These are phyloP conservation scores for Microctonus hyperodae DNA, from an alignment of 2,888 invertebrate species.

Conservation along the genomic window DNA sequence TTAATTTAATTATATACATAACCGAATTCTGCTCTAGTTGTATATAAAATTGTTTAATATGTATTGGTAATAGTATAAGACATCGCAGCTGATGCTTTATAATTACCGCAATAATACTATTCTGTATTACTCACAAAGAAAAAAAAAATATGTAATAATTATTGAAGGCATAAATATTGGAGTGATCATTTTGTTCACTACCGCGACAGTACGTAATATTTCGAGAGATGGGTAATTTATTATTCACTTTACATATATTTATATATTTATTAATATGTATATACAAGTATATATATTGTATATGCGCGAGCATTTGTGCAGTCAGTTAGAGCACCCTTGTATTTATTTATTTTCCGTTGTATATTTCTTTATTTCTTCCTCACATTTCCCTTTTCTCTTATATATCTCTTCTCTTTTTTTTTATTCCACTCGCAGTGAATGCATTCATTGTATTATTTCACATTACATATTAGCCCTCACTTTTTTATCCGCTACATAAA, in stretches of 20 bases:
- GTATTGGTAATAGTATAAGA: not conserved
- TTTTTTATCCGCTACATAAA: not conserved
- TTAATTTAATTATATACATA: not conserved
- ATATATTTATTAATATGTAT: not conserved
- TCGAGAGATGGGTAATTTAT: not conserved
- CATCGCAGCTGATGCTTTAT: not conserved
- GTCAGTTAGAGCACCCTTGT: slow-evolving; percentile 24
- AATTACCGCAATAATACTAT: slow-evolving; percentile 7
- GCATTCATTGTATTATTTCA: not conserved
- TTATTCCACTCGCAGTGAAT: not conserved
- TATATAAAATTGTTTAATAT: not conserved
- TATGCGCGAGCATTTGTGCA: slow-evolving; percentile 33
- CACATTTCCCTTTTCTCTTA: slow-evolving; percentile 10
- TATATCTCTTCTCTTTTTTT: not conserved
- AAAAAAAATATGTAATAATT: slow-evolving; percentile 6
- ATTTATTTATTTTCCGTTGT: slow-evolving; percentile 30
- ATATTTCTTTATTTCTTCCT: too few relatives aligned
- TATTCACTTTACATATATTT: not conserved
- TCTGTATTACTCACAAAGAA: not conserved
- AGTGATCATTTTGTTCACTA: not conserved
- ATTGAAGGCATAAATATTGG: not conserved
- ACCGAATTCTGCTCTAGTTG: not conserved
- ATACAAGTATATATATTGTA: too few relatives aligned
- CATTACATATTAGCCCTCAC: not conserved
- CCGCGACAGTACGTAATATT: slow-evolving; percentile 2